Evolutionary conservation across 2,888 invertebrate species (phyloP).

Genomic region (Drosophila meridiana): DNA sequence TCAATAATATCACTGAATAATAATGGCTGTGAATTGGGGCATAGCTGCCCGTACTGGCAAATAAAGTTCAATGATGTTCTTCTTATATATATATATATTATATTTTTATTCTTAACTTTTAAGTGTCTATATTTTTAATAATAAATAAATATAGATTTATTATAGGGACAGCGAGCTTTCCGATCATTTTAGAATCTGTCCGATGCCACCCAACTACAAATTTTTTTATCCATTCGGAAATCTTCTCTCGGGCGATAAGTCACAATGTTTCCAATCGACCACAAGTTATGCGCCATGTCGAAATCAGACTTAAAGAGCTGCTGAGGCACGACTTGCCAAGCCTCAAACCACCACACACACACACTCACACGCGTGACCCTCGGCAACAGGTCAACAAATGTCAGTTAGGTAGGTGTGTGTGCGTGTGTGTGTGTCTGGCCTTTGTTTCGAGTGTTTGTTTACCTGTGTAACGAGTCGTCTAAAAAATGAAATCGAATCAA

Average conservation of each 20-base stretch:
- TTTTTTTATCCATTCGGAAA: not conserved
- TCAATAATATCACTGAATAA: too few species aligned
- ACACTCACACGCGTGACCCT: not conserved
- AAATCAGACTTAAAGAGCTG: not conserved
- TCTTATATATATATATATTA: too few species aligned
- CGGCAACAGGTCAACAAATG: slow-evolving; percentile 37
- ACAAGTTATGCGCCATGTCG: slow-evolving; percentile 1
- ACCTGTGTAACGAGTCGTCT: slow-evolving; percentile 27
- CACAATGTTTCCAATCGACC: slow-evolving; percentile 8
- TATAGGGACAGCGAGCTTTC: too few species aligned
- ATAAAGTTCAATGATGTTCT: too few species aligned
- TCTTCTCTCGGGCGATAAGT: slow-evolving; percentile 9
- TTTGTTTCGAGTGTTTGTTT: slow-evolving; percentile 34
- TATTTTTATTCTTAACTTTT: too few species aligned
- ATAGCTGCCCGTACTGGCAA: too few species aligned
- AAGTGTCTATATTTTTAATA: too few species aligned
- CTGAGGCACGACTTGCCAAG: slow-evolving; percentile 4
- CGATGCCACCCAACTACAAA: slow-evolving; percentile 6
- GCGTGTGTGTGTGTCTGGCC: slow-evolving; percentile 1
- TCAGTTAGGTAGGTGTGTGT: not conserved
- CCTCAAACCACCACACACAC: not conserved
- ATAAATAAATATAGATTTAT: too few species aligned
- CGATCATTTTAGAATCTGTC: too few species aligned
- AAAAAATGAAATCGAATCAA: slow-evolving; percentile 35
- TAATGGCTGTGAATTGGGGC: too few species aligned